Base-by-base conservation (phyloP, 2,113 vertebrate species). In the Toxostoma redivivum region DNA sequence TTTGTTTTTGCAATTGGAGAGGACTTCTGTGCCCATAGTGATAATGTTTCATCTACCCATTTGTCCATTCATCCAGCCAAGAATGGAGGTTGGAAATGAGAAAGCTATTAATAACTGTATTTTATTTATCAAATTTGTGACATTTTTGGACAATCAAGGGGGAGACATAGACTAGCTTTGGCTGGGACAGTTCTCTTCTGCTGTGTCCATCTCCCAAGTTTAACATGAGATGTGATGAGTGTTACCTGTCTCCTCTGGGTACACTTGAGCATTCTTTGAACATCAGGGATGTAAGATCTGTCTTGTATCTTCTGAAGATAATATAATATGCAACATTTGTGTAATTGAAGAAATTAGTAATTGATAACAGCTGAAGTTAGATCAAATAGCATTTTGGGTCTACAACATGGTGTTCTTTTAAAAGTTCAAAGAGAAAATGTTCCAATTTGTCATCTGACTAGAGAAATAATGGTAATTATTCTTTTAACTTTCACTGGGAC, bases 401-500 rank as follows among this genome's bases (percentile, higher is more conserved):
- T 95, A 80, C 90, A 90, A 77, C 84, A 82, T 31, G 42, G 78
- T 96, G 92, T 87, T 96, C 93, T 95, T 97, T 94, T 88, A 82
- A 92, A 94, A 92, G 82, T 96, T 96, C 93, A 94, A 91, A 96
- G 84, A 45, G 22, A 95, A 94, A 96, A 81, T 95, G 93, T 96
- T 96, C 93, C 92, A 94, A 91, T 97, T 95, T 95, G 95, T 97
- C 92, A 95, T 89, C 58, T 0, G 3, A 90, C 95, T 95, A 77
- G 76, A 90, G 81, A 95, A 97, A 94, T 95, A 96, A 95, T 69
- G 84, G 84, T 95, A 97, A 97, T 97, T 97, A 97, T 95, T 97
- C 92, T 96, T 90, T 95, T 95, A 96, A 95, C 96, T 96, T 96
- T 85, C 82, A 79, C 86, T 88, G 70, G 93, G 97, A 95, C 81